Conservation (phyloP, 1,140 invertebrate species). For the Saxidomus purpurata region DNA sequence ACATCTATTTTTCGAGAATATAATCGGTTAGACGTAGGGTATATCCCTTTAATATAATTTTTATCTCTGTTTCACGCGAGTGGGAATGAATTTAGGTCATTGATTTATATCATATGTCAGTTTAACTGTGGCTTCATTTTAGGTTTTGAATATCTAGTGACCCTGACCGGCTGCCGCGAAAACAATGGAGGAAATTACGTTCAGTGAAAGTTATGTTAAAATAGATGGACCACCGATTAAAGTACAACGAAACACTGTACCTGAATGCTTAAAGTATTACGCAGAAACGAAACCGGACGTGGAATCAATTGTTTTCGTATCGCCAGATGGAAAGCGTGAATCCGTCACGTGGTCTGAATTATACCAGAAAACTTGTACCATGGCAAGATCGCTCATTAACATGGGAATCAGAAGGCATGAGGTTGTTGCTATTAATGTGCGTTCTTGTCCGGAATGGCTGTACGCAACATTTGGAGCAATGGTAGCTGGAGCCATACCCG, state of each 20-base stretch:
- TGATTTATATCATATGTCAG: too few relatives aligned
- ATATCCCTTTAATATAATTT: too few relatives aligned
- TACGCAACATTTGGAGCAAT: slow-evolving; percentile 18
- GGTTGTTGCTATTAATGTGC: slow-evolving; percentile 24
- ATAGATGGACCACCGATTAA: neutral
- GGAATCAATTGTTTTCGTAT: slow-evolving; percentile 36
- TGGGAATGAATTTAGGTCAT: too few relatives aligned
- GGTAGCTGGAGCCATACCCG: slow-evolving; percentile 23
- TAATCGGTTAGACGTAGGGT: too few relatives aligned
- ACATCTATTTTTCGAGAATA: too few relatives aligned
- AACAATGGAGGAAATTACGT: neutral
- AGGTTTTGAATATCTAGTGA: too few relatives aligned
- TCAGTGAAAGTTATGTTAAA: slow-evolving; percentile 35
- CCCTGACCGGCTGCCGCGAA: too few relatives aligned
- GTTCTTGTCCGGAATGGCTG: slow-evolving; percentile 55
- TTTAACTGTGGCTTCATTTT: too few relatives aligned
- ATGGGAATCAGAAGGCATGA: slow-evolving; percentile 24
- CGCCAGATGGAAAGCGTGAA: neutral
- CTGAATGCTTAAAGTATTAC: slow-evolving; percentile 31
- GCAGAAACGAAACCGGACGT: neutral
- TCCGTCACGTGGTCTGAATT: slow-evolving; percentile 37
- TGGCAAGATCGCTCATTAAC: neutral
- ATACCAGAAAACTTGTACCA: neutral
- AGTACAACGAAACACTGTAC: neutral
- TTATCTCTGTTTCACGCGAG: too few relatives aligned